These are phyloP conservation scores for Schizaphis graminum DNA, from an alignment of 2,888 invertebrate species.

Conservation along the genomic window DNA sequence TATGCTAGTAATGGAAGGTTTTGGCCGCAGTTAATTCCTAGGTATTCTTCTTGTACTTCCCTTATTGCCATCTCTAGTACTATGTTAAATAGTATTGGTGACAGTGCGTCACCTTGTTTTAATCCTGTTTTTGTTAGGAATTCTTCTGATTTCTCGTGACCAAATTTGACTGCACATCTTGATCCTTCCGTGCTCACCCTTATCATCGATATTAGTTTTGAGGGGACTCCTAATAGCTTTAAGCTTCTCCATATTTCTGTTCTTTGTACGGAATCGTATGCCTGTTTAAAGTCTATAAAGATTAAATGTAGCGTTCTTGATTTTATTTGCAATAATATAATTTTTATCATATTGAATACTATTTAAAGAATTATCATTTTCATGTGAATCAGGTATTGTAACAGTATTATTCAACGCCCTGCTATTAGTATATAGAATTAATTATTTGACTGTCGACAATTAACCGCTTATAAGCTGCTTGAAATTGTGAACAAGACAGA, in stretches of 20 bases:
- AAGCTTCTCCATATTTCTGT: background rate
- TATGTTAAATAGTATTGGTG: background rate
- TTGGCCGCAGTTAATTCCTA: background rate
- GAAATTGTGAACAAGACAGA: no score
- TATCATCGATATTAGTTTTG: background rate
- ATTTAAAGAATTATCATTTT: background rate
- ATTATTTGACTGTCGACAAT: no score
- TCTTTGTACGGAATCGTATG: background rate
- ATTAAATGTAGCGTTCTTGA: background rate
- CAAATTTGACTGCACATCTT: background rate
- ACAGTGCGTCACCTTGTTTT: background rate
- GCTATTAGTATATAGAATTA: no score
- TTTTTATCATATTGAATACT: no score
- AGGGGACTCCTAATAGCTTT: background rate
- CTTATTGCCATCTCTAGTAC: slow-evolving; percentile 1
- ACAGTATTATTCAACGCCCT: no score
- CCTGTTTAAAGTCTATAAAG: background rate
- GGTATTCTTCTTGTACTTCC: slow-evolving; percentile 19
- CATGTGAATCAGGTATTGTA: no score
- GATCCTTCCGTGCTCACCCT: background rate
- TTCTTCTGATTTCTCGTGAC: background rate
- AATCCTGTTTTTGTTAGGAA: background rate
- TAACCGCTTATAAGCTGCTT: no score
- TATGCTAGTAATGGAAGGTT: background rate
- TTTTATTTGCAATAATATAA: background rate